Base-by-base conservation (phyloP, 2,888 invertebrate genomes). In the Mesorhabditis spiculigera region DNA sequence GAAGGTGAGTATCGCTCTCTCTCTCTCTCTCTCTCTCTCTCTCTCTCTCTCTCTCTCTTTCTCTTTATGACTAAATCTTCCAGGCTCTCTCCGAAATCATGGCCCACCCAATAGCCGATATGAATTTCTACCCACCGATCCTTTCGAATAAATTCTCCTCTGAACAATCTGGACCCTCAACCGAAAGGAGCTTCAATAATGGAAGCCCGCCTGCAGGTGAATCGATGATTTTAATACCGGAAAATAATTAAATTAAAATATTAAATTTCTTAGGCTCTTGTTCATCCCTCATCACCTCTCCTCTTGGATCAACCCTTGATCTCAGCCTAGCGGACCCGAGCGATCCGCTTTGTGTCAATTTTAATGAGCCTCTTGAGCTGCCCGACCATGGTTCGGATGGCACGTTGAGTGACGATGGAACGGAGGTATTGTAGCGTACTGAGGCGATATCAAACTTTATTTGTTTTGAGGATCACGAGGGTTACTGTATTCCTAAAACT, bases 1-100 rank as follows among this genome's bases (percentile, higher is more conserved):
- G 63, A 28, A 63, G 63, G 13, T 63, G 41, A 13, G n/a, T 10
- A 50, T 50, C n/a, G 1, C n/a, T n/a, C n/a, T 2, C 1, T 50
- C 28, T 1, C 28, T 28, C 1, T 28, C 28, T 28, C 28, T 28
- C 28, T 28, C 28, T 28, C 28, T 28, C 28, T 28, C 28, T 28
- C 28, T 28, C 28, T 28, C 28, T 28, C 28, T 28, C 28, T 28
- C 28, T 28, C 28, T 28, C 28, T 28, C 28, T 28, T 28, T 28
- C 28, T 28, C 28, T 28, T 28, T 28, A 28, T 28, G 28, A 28
- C 28, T 28, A 28, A 28, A 28, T 28, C n/a, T 50, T 50, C n/a
- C 58, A 50, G 58, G 58, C 58, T 50, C 63, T 63, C 63, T 63
- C 16, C 41, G 63, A n/a, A 8, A n/a, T 8, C 63, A 8, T 63